Evolutionary conservation across 2,113 vertebrate species (phyloP).

Genomic region (Rhadina sibilatrix): DNA sequence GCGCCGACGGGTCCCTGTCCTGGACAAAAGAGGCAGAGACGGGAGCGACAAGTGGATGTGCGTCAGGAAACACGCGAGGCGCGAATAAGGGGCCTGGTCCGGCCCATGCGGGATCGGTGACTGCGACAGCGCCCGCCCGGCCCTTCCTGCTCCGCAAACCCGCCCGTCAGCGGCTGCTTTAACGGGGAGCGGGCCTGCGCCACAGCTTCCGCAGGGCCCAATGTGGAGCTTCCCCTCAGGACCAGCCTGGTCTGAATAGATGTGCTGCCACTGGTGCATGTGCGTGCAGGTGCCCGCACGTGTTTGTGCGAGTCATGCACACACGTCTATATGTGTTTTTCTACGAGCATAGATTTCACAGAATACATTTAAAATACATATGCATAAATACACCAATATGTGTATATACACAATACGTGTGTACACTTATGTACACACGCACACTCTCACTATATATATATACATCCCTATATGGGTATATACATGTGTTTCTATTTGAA

Average conservation of each 20-base stretch:
- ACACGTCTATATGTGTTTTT: fast-evolving
- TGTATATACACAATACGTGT: too few species aligned
- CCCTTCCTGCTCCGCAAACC: not conserved
- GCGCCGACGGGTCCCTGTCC: not conserved
- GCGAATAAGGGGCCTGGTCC: fast-evolving
- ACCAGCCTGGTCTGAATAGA: fast-evolving
- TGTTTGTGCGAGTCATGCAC: fast-evolving
- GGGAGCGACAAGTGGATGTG: fast-evolving
- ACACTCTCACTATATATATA: too few species aligned
- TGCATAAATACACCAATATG: not conserved
- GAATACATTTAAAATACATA: not conserved
- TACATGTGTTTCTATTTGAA: not conserved
- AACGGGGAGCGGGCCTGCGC: not conserved
- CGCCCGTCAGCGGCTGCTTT: fast-evolving
- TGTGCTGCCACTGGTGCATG: fast-evolving
- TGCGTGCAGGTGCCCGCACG: fast-evolving
- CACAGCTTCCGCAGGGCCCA: not conserved
- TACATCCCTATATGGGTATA: fast-evolving
- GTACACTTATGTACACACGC: not conserved
- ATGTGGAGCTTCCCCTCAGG: fast-evolving
- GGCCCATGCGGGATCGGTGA: fast-evolving
- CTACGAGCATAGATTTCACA: not conserved
- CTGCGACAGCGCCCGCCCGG: not conserved
- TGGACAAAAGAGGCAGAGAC: not conserved
- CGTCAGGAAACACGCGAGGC: fast-evolving